Percentiles rank a stretch among this genome's conserved stretches.
These are phyloP conservation scores for Gadus chalcogrammus DNA, from an alignment of 2,113 vertebrate genomes.

Conservation along the genomic window DNA sequence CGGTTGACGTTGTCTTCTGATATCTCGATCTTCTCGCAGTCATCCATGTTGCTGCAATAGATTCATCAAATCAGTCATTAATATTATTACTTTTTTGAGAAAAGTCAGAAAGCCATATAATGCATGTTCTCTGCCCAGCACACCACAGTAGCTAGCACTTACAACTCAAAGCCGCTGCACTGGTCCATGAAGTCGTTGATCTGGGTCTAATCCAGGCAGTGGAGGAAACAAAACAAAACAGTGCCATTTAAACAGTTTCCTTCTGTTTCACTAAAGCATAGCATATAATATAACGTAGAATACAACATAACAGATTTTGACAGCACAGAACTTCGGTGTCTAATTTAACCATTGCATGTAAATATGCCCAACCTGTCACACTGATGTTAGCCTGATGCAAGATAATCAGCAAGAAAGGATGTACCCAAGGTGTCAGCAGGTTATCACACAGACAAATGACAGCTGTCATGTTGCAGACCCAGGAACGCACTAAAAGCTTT, in stretches of 20 bases:
- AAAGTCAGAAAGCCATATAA: not conserved
- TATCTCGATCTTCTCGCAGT: conserved; percentile 99
- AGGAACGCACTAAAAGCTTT: no score
- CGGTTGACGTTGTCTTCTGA: conserved; percentile 97
- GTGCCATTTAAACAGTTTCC: not conserved
- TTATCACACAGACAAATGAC: no score
- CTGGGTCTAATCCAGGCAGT: conserved; percentile 41
- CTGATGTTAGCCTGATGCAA: no score
- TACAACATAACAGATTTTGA: no score
- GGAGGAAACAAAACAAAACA: conserved; percentile 3
- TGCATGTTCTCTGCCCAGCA: not conserved
- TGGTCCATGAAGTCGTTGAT: conserved; percentile 68
- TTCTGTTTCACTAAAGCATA: not conserved
- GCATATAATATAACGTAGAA: no score
- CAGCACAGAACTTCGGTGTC: no score
- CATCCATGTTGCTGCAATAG: conserved; percentile 88
- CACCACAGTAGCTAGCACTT: conserved; percentile 28
- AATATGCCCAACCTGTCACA: not conserved
- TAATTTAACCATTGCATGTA: not conserved
- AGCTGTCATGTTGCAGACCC: no score
- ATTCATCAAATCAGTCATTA: not conserved
- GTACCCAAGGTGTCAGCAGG: no score
- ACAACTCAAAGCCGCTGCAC: conserved; percentile 71
- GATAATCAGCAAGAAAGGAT: no score
- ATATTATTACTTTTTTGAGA: not conserved